Evolutionary conservation across 2,797 vertebrate genomes (phyloP).

Genomic region (Petrocephalus schoutedeni): DNA sequence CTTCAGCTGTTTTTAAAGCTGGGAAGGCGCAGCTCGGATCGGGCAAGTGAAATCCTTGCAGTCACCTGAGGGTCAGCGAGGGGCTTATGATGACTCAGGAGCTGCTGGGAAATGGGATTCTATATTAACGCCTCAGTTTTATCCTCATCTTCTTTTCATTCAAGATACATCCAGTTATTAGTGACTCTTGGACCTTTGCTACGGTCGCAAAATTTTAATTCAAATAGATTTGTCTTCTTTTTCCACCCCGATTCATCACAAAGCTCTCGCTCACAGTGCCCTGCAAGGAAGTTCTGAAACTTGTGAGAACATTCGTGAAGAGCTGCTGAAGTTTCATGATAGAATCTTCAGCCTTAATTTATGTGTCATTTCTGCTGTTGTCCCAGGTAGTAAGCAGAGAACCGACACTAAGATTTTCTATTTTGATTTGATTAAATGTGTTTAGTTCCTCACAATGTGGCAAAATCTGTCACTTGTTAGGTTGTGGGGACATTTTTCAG

Average conservation of each 20-base stretch:
- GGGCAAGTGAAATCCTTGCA: neutral
- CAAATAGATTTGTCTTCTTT: neutral
- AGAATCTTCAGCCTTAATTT: neutral
- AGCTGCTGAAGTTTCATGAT: neutral
- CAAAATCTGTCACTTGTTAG: no score
- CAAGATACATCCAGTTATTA: neutral
- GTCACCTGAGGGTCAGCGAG: neutral
- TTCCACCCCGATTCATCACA: neutral
- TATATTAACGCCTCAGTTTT: neutral
- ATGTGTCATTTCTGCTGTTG: neutral
- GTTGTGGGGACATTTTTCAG: no score
- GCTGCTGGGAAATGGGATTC: neutral
- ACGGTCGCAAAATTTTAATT: neutral
- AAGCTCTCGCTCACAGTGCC: neutral
- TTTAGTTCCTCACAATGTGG: neutral
- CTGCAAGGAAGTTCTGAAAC: neutral
- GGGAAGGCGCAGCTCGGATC: neutral
- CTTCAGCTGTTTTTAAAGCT: neutral
- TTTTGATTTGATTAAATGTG: neutral
- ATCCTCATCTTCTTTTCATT: neutral
- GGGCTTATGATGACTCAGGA: neutral
- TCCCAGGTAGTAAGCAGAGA: conserved; percentile 1
- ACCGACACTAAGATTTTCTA: neutral
- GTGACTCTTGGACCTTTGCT: neutral
- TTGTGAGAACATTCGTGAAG: neutral